phyloP scores from a whole-genome alignment of 2,797 vertebrate genomes.

The Chelmon rostratus region DNA sequence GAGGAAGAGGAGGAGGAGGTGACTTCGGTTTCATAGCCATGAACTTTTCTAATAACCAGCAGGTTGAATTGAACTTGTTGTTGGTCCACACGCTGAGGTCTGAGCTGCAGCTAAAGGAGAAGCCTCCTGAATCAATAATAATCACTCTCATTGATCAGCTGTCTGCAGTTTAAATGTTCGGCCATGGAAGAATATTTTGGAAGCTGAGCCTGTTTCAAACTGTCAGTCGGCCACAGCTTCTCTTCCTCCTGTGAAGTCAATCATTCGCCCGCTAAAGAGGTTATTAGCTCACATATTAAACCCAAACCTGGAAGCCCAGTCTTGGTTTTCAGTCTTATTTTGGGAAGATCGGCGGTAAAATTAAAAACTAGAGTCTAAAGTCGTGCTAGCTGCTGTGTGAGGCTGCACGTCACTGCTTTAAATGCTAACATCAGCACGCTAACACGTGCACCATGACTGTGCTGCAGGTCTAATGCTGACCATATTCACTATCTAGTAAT shows the following conservation, averaged over 20 bases:
- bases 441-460: too few species aligned
- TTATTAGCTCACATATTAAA: slow-evolving; percentile 72
- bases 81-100: not conserved
- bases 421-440: not conserved
- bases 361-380: too few species aligned
- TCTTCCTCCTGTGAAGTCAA: slow-evolving; percentile 39
- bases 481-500: too few species aligned
- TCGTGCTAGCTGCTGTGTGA: too few species aligned
- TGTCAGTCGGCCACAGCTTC: not conserved
- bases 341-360: not conserved
- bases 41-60: slow-evolving; percentile 30
- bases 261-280: slow-evolving; percentile 47
- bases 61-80: not conserved
- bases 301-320: not conserved
- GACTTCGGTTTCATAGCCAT: slow-evolving; percentile 64
- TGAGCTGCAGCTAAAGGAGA: too few species aligned
- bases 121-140: not conserved
- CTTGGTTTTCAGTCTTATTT: not conserved
- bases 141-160: not conserved
- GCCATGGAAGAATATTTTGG: not conserved
- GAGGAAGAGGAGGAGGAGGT: slow-evolving; percentile 15
- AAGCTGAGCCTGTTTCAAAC: not conserved
- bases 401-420: too few species aligned
- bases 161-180: not conserved
- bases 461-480: too few species aligned